These are phyloP conservation scores for Enteromius anoplus DNA, from an alignment of 2,797 vertebrate species.

Conservation along the genomic window DNA sequence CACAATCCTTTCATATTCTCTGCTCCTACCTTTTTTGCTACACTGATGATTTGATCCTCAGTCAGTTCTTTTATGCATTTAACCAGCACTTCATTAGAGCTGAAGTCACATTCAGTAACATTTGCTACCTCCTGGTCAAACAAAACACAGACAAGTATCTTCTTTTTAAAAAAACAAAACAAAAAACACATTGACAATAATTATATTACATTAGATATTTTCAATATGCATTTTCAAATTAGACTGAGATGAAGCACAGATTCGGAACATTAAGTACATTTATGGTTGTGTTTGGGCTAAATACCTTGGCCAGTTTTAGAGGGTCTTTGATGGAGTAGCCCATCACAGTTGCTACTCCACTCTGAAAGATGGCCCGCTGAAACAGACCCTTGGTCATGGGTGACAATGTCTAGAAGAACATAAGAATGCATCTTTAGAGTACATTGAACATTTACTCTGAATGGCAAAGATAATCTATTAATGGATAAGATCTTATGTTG, in stretches of 20 bases:
- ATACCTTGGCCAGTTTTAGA: constrained; percentile 64
- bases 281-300: neutral
- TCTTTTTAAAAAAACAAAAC: too few relatives aligned
- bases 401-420: constrained; percentile 78
- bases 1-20: neutral
- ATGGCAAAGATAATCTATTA: neutral
- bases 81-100: constrained; percentile 67
- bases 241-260: neutral
- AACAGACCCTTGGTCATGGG: constrained; percentile 82
- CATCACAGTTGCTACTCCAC: constrained; percentile 76
- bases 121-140: constrained; percentile 69
- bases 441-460: neutral
- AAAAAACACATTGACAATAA: too few relatives aligned
- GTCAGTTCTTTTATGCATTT: constrained; percentile 69
- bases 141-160: neutral
- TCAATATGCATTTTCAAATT: neutral
- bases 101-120: constrained; percentile 64
- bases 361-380: constrained; percentile 87
- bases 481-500: neutral
- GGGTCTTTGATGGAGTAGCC: constrained; percentile 61
- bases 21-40: constrained; percentile 66
- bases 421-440: constrained; percentile 9
- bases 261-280: neutral
- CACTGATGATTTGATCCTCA: constrained; percentile 65
- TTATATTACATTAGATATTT: neutral